These are phyloP conservation scores for Rhyacophila brunnea DNA, from an alignment of 1,140 invertebrate genomes.

Conservation along the genomic window DNA sequence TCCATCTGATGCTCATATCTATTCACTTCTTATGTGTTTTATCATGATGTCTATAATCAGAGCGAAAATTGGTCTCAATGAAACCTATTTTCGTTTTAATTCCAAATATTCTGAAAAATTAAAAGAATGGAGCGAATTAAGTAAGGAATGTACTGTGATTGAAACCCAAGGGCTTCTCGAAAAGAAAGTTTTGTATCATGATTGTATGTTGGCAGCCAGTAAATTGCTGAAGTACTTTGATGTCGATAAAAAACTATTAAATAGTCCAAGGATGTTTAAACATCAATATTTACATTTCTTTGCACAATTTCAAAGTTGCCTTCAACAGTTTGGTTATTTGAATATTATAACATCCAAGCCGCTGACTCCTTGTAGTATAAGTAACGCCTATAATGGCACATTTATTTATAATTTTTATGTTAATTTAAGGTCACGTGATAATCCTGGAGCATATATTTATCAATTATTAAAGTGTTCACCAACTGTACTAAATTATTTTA, in stretches of 20 bases:
- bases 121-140: conserved; percentile 38
- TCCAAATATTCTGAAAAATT: conserved; percentile 46
- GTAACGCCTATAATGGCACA: conserved; percentile 67
- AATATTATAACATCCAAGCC: conserved; percentile 64
- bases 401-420: conserved; percentile 70
- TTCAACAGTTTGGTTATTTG: conserved; percentile 61
- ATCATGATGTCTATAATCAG: conserved; percentile 64
- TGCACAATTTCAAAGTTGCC: conserved; percentile 69
- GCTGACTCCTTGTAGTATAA: conserved; percentile 54
- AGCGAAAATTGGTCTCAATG: conserved; percentile 55
- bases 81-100: conserved; percentile 48
- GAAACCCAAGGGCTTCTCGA: conserved; percentile 41
- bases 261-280: conserved; percentile 61
- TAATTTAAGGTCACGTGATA: conserved; percentile 54
- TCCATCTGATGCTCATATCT: conserved; percentile 54
- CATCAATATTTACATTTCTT: conserved; percentile 63
- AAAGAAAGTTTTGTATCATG: conserved; percentile 53
- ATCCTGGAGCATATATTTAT: conserved; percentile 56
- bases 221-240: conserved; percentile 64
- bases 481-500: conserved; percentile 50
- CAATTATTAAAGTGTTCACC: conserved; percentile 52
- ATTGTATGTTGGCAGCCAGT: conserved; percentile 60
- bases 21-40: conserved; percentile 60
- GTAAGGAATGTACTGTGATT: conserved; percentile 34
- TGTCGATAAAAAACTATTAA: conserved; percentile 58